A percentile compares a stretch with the other conserved stretches of the same genome.
Conservation (phyloP, 2,113 vertebrate species). For the Sander lucioperca region DNA sequence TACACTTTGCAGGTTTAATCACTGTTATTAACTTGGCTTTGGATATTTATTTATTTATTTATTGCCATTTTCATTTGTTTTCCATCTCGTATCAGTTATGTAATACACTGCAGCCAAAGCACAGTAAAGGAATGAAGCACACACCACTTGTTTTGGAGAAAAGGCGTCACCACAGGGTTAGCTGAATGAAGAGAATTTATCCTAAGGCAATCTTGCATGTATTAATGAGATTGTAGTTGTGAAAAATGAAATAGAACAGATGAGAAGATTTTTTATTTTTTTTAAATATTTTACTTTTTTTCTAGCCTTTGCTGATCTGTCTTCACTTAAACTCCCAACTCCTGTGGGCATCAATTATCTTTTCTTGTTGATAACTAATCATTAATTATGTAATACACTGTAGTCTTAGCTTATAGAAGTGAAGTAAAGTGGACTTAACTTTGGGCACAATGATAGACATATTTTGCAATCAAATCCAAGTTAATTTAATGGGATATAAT, state of each 20-base stretch:
- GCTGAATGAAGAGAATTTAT: constrained; percentile 45
- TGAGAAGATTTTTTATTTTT: constrained; percentile 18
- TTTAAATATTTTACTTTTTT: constrained; percentile 50
- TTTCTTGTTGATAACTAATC: constrained; percentile 71
- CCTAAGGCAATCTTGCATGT: constrained; percentile 38
- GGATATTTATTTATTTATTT: too few relatives aligned
- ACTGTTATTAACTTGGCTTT: constrained; percentile 22
- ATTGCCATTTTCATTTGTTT: constrained; percentile 19
- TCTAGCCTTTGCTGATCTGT: constrained; percentile 56
- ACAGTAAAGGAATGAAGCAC: constrained; percentile 25
- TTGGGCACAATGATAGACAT: constrained; percentile 52
- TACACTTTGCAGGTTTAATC: not conserved
- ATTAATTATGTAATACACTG: constrained; percentile 73
- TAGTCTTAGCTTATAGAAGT: constrained; percentile 36
- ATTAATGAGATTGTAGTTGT: constrained; percentile 48
- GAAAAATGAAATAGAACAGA: constrained; percentile 54
- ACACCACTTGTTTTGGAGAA: constrained; percentile 34
- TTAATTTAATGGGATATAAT: constrained; percentile 51
- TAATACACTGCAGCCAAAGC: constrained; percentile 36
- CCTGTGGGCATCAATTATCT: constrained; percentile 69
- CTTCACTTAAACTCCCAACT: constrained; percentile 64
- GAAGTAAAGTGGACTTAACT: constrained; percentile 62
- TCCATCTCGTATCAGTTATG: constrained; percentile 44
- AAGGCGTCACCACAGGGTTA: constrained; percentile 41
- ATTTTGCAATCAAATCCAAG: constrained; percentile 60